These are phyloP conservation scores for Cheilosia urbana DNA, from an alignment of 2,888 invertebrate species.

Conservation along the genomic window DNA sequence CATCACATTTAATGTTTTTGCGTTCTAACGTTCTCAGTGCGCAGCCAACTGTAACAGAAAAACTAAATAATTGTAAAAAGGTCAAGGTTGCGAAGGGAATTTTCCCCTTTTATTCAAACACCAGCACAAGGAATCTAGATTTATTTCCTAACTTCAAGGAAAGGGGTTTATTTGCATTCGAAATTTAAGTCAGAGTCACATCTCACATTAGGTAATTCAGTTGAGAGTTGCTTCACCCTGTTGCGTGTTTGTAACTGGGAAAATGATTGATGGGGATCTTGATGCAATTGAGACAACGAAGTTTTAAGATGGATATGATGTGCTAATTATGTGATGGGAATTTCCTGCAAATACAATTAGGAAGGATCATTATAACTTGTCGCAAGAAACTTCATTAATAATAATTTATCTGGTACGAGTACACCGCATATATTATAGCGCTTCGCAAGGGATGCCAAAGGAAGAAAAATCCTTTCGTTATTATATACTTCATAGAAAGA, in stretches of 20 bases:
- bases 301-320: neutral
- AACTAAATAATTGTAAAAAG: slow-evolving; percentile 16
- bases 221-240: slow-evolving; percentile 10
- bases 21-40: slow-evolving; percentile 4
- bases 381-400: slow-evolving; percentile 1
- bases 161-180: slow-evolving; percentile 40
- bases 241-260: slow-evolving; percentile 4
- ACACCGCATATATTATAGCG: neutral
- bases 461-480: no score
- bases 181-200: slow-evolving; percentile 7
- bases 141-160: slow-evolving; percentile 9
- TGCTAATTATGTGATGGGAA: neutral
- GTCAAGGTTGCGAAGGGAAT: slow-evolving; percentile 29
- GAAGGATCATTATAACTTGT: neutral
- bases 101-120: slow-evolving; percentile 18
- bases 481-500: no score
- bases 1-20: slow-evolving; percentile 10
- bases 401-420: neutral
- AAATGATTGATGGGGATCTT: slow-evolving; percentile 14
- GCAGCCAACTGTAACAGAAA: slow-evolving; percentile 1
- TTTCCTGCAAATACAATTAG: neutral
- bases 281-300: neutral
- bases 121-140: slow-evolving; percentile 9
- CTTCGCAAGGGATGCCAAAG: no score
- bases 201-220: slow-evolving; percentile 5